Evolutionary conservation across 2,113 vertebrate genomes (phyloP).

Genomic region (Eupsittula cactorum): DNA sequence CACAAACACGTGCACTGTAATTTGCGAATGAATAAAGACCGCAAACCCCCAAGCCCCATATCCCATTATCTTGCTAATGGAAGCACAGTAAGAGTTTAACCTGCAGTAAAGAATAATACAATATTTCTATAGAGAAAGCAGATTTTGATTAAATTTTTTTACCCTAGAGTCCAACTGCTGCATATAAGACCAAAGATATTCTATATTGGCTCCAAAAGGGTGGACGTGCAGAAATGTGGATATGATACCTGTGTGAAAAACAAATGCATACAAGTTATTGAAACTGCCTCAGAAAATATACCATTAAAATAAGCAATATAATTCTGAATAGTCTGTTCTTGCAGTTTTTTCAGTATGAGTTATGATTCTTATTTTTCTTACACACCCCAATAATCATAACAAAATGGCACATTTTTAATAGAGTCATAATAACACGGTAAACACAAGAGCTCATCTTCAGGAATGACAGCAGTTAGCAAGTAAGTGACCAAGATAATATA

Average conservation of each 20-base stretch:
- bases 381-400: neutral
- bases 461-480: slow-evolving; percentile 53
- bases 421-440: slow-evolving; percentile 4
- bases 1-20: neutral
- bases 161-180: slow-evolving; percentile 95
- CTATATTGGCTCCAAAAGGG: slow-evolving; percentile 95
- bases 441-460: slow-evolving; percentile 41
- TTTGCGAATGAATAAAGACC: slow-evolving; percentile 4
- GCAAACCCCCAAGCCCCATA: slow-evolving; percentile 15
- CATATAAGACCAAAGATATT: slow-evolving; percentile 96
- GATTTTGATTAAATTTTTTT: slow-evolving; percentile 57
- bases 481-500: slow-evolving; percentile 63
- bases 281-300: neutral
- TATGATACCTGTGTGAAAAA: slow-evolving; percentile 86
- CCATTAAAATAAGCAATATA: neutral
- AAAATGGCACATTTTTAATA: slow-evolving; percentile 27
- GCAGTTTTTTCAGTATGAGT: neutral
- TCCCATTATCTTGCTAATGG: neutral
- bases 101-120: slow-evolving; percentile 44
- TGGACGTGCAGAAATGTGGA: slow-evolving; percentile 97
- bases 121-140: slow-evolving; percentile 38
- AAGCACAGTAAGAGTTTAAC: neutral
- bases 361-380: slow-evolving; percentile 8
- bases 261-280: slow-evolving; percentile 16
- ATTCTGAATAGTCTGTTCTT: neutral